Evolutionary conservation across 2,797 vertebrate genomes (phyloP).

Genomic region (Diplodus sargus): DNA sequence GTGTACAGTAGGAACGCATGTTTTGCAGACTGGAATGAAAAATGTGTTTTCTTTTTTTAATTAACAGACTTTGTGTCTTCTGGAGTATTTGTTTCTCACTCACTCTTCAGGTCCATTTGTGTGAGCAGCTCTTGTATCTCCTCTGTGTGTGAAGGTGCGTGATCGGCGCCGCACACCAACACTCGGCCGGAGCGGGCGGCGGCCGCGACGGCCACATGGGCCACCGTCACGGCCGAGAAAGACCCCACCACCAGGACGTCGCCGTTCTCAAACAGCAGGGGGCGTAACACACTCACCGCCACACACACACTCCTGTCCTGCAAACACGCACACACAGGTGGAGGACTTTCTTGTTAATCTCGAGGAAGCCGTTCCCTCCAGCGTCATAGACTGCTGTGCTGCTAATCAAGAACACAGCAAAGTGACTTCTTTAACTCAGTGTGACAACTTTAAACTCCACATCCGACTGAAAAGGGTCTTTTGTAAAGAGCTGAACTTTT

Average conservation of each 20-base stretch:
- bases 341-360: background rate
- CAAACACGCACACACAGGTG: background rate
- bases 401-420: background rate
- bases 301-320: conserved; percentile 93
- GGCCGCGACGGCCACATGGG: conserved; percentile 86
- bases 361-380: background rate
- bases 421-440: background rate
- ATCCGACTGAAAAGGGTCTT: background rate
- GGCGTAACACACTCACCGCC: conserved; percentile 85
- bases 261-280: conserved; percentile 83
- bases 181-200: conserved; percentile 75
- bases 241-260: conserved; percentile 88
- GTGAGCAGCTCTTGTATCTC: conserved; percentile 83
- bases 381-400: background rate
- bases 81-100: conserved; percentile 40
- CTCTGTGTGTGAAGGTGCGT: conserved; percentile 73
- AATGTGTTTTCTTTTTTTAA: background rate
- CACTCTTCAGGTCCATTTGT: conserved; percentile 90
- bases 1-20: too few species aligned
- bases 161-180: conserved; percentile 87
- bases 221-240: conserved; percentile 89
- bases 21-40: too few species aligned
- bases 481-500: background rate
- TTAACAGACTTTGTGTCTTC: background rate
- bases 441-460: conserved; percentile 11